Evolutionary conservation across 1,140 invertebrate genomes (phyloP).

Genomic region (Lepidurus arcticus): DNA sequence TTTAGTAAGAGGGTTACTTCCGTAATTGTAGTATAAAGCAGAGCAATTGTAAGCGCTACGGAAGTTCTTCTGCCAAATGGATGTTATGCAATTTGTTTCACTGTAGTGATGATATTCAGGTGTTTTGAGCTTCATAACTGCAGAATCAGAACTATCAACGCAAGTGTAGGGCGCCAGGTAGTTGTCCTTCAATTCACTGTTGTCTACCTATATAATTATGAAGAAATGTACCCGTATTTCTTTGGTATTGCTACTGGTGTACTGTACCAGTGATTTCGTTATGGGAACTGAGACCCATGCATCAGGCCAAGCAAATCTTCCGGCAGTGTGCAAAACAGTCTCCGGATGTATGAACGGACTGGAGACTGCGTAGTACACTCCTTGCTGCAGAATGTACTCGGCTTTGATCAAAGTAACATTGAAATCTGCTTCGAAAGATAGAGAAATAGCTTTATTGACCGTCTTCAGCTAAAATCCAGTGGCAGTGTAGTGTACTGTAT

Average conservation of each 20-base stretch:
- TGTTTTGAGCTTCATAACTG: background rate
- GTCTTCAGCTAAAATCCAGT: background rate
- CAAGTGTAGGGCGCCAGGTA: background rate
- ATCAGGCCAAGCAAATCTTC: background rate
- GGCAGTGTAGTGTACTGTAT: background rate
- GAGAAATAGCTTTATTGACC: background rate
- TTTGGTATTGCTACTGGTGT: background rate
- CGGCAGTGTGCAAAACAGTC: constrained; percentile 24
- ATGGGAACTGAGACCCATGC: background rate
- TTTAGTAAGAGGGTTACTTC: background rate
- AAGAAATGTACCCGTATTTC: background rate
- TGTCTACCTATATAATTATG: background rate
- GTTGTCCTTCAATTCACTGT: background rate
- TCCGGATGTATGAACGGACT: constrained; percentile 10
- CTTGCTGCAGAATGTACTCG: constrained; percentile 12
- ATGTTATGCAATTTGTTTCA: background rate
- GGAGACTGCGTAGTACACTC: constrained; percentile 31
- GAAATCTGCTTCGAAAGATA: constrained; percentile 2
- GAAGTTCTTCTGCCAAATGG: background rate
- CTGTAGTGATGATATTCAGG: background rate
- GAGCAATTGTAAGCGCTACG: background rate
- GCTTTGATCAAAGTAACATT: constrained; percentile 11
- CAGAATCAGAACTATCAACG: background rate
- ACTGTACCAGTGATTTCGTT: background rate
- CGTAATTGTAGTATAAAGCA: background rate